Evolutionary conservation across 2,113 vertebrate species (phyloP).

Genomic region (Chlamydotis undulata): DNA sequence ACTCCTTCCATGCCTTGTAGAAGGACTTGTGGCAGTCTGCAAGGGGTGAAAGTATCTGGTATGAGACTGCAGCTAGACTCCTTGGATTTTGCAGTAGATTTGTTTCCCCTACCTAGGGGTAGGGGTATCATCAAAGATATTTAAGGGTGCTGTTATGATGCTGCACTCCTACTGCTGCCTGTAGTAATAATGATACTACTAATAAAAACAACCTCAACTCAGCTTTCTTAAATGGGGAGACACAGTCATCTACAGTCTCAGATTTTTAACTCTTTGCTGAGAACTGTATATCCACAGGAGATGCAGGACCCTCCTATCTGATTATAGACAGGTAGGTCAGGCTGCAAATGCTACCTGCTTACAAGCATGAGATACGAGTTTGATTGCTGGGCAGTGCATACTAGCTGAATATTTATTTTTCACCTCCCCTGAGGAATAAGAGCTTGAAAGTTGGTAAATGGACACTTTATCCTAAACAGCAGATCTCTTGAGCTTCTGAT

Average conservation of each 20-base stretch:
- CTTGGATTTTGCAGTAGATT: background rate
- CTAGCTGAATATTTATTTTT: background rate
- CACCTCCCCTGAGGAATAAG: background rate
- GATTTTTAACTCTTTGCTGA: background rate
- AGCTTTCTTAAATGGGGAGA: background rate
- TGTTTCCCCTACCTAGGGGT: background rate
- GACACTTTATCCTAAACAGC: background rate
- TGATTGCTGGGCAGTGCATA: background rate
- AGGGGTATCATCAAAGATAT: background rate
- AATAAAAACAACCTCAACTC: background rate
- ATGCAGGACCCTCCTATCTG: background rate
- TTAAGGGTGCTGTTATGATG: background rate
- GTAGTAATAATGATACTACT: background rate
- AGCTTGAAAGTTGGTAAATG: background rate
- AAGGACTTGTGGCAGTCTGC: background rate
- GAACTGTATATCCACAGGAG: background rate
- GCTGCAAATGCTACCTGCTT: background rate
- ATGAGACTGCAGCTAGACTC: background rate
- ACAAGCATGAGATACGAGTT: background rate
- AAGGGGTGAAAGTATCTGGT: background rate
- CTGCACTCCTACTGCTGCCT: background rate
- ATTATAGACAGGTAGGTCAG: background rate
- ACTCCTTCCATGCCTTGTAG: background rate
- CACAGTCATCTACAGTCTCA: background rate
- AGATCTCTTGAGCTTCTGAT: background rate